Percentiles rank a stretch among this genome's conserved stretches.
phyloP scores from a whole-genome alignment of 2,113 vertebrate species.

The Nansenia antarctica region DNA sequence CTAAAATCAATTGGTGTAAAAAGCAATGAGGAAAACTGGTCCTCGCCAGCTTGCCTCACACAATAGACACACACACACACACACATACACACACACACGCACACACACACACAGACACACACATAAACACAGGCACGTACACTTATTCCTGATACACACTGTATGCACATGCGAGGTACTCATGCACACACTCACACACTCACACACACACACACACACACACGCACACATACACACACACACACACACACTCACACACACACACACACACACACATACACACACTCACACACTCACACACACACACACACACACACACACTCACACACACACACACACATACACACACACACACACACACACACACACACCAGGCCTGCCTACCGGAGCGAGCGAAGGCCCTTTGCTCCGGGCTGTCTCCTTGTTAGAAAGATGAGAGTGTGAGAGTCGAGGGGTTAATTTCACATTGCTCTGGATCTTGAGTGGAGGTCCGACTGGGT shows the following conservation, averaged over 20 bases:
- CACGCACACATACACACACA: too few relatives aligned
- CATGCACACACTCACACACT: too few relatives aligned
- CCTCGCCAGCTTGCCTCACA: slow-evolving; percentile 1
- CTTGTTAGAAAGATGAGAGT: slow-evolving; percentile 46
- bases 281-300: too few relatives aligned
- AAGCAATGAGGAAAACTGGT: slow-evolving; percentile 58
- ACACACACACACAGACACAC: slow-evolving; percentile 28
- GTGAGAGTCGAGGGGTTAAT: background rate
- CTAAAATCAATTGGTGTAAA: slow-evolving; percentile 71
- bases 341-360: too few relatives aligned
- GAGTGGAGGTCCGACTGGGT: background rate
- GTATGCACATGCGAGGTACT: too few relatives aligned
- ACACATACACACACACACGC: slow-evolving; percentile 12
- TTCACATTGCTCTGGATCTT: background rate
- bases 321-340: too few relatives aligned
- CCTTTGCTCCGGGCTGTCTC: slow-evolving; percentile 18
- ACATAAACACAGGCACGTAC: slow-evolving; percentile 33
- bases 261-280: too few relatives aligned
- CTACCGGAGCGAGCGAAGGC: slow-evolving; percentile 45
- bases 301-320: too few relatives aligned
- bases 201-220: too few relatives aligned
- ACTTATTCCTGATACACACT: too few relatives aligned
- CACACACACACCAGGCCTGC: slow-evolving; percentile 13
- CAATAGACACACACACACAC: slow-evolving; percentile 6
- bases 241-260: too few relatives aligned